Evolutionary conservation across 2,888 invertebrate species (phyloP).

Genomic region (Acanthosoma haemorrhoidale): DNA sequence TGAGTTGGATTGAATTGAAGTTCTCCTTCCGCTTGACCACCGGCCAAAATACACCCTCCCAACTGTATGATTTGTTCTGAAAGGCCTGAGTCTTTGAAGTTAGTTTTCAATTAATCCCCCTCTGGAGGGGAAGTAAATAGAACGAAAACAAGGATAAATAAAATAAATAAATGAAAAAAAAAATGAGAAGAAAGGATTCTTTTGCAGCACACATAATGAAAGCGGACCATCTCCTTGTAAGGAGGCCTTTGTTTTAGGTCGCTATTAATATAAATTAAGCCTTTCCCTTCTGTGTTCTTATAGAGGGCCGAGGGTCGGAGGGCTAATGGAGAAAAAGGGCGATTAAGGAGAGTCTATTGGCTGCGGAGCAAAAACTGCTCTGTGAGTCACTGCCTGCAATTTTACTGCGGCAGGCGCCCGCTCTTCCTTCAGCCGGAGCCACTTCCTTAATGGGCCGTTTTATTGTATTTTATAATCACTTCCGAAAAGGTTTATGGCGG

Average conservation of each 20-base stretch:
- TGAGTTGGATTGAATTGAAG: too few relatives aligned
- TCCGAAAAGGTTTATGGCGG: too few relatives aligned
- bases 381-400: not conserved
- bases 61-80: not conserved
- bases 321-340: too few relatives aligned
- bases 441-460: not conserved
- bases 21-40: too few relatives aligned
- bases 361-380: not conserved
- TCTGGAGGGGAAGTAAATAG: not conserved
- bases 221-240: not conserved
- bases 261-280: constrained; percentile 1
- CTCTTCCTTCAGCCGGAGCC: not conserved
- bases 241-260: not conserved
- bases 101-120: not conserved
- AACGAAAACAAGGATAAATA: too few relatives aligned
- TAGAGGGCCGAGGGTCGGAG: too few relatives aligned
- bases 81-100: not conserved
- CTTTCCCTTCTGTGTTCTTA: not conserved
- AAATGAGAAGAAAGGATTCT: not conserved
- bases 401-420: too few relatives aligned
- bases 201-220: too few relatives aligned
- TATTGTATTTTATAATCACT: not conserved
- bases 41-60: too few relatives aligned
- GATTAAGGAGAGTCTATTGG: not conserved
- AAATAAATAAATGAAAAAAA: too few relatives aligned